phyloP scores from a whole-genome alignment of 2,888 invertebrate species.

The Drosophila anomalata region DNA sequence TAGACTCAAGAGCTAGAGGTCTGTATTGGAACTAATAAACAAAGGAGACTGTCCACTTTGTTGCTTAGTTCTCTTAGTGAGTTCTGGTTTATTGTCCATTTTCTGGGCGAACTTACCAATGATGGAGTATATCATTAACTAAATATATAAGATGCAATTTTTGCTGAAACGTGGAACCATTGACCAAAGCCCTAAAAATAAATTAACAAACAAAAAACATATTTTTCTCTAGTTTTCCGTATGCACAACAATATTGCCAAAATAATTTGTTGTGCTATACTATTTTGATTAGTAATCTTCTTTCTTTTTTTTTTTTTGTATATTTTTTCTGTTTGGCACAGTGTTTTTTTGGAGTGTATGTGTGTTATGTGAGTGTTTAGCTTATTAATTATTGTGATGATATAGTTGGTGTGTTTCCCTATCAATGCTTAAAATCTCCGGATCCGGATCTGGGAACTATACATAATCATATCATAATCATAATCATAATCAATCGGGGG shows the following conservation, averaged over 20 bases:
- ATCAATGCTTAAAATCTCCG: slow-evolving; percentile 39
- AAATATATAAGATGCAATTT: slow-evolving; percentile 99
- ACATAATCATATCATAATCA: slow-evolving; percentile 24
- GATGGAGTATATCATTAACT: slow-evolving; percentile 99
- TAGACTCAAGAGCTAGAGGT: background rate
- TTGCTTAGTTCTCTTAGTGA: slow-evolving; percentile 41
- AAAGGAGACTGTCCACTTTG: slow-evolving; percentile 30
- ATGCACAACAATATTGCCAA: slow-evolving; percentile 48
- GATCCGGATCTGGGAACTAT: slow-evolving; percentile 15
- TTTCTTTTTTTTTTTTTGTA: background rate
- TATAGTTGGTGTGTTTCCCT: slow-evolving; percentile 34
- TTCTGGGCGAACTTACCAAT: slow-evolving; percentile 90
- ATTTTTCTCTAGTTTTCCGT: slow-evolving; percentile 72
- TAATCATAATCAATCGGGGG: slow-evolving; percentile 51
- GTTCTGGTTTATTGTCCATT: slow-evolving; percentile 11
- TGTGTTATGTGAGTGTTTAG: slow-evolving; percentile 17
- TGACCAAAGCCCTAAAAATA: slow-evolving; percentile 86
- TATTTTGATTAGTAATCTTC: slow-evolving; percentile 22
- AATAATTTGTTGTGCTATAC: slow-evolving; percentile 55
- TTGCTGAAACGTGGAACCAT: slow-evolving; percentile 92
- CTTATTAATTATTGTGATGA: slow-evolving; percentile 26
- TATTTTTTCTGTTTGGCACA: slow-evolving; percentile 14
- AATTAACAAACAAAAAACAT: slow-evolving; percentile 83
- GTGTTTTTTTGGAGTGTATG: slow-evolving; percentile 4
- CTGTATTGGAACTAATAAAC: slow-evolving; percentile 12